Evolutionary conservation across 2,888 invertebrate species (phyloP).

Genomic region (Mythimna pallens): DNA sequence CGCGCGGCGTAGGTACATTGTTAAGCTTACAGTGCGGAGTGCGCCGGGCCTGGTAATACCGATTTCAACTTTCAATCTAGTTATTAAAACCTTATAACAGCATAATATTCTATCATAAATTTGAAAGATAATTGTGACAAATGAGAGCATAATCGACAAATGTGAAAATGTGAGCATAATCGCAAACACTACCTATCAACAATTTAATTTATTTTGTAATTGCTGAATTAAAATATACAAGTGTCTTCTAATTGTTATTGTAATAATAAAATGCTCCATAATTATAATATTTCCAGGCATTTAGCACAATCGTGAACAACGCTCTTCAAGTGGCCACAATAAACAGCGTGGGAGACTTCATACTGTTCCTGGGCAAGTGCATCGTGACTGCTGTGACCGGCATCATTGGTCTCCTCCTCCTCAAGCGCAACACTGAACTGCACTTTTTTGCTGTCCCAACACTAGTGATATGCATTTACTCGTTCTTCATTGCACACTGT

Average conservation of each 20-base stretch:
- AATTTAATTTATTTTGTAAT: background rate
- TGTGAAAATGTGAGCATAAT: too few relatives aligned
- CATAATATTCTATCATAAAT: background rate
- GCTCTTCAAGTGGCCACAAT: conserved; percentile 97
- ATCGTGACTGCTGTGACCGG: conserved; percentile 96
- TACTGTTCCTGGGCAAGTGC: conserved; percentile 96
- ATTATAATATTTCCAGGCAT: conserved; percentile 91
- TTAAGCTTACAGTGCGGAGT: too few relatives aligned
- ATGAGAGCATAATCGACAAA: too few relatives aligned
- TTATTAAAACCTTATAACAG: too few relatives aligned
- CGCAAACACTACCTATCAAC: too few relatives aligned
- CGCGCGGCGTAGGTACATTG: too few relatives aligned
- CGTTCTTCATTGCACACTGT: conserved; percentile 98
- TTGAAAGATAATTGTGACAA: too few relatives aligned
- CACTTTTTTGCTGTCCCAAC: conserved; percentile 97
- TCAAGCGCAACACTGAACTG: conserved; percentile 93
- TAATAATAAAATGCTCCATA: background rate
- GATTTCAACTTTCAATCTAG: too few relatives aligned
- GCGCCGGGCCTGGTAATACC: too few relatives aligned
- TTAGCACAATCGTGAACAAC: conserved; percentile 95
- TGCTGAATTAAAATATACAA: background rate
- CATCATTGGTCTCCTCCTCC: conserved; percentile 93
- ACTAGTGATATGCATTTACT: conserved; percentile 95
- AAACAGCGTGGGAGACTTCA: conserved; percentile 97
- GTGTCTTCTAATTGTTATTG: background rate